Percentiles rank a stretch among this genome's conserved stretches.
Evolutionary conservation across 2,113 vertebrate genomes (phyloP).

Genomic region (Kryptolebias marmoratus): DNA sequence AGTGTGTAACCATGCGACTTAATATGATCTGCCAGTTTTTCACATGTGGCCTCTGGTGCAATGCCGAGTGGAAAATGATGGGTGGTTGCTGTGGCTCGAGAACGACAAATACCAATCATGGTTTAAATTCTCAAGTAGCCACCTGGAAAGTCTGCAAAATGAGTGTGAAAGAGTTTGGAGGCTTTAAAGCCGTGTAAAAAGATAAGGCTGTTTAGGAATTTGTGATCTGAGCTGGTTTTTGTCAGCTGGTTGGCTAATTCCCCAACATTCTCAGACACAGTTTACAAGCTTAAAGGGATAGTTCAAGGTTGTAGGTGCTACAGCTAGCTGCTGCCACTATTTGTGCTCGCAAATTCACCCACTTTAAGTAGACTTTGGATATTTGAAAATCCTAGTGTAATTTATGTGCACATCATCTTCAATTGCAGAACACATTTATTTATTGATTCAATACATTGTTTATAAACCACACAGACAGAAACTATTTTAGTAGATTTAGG

Average conservation of each 20-base stretch:
- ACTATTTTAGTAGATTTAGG: neutral
- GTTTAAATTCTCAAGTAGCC: neutral
- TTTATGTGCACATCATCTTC: no score
- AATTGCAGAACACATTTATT: no score
- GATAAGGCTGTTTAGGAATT: neutral
- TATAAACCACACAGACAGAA: neutral
- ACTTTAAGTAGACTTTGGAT: no score
- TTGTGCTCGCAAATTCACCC: no score
- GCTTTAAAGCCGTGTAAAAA: neutral
- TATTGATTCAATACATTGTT: neutral
- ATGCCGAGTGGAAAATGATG: neutral
- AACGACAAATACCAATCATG: neutral
- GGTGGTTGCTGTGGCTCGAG: neutral
- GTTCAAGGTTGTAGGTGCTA: no score
- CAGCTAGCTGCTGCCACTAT: no score
- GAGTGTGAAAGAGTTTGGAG: neutral
- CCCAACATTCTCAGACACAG: neutral
- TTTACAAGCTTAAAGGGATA: neutral
- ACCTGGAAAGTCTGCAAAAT: neutral
- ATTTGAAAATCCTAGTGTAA: no score
- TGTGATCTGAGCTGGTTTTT: slow-evolving; percentile 1
- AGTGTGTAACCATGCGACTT: neutral
- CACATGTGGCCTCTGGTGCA: neutral
- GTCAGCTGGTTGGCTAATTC: neutral
- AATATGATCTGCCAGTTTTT: neutral